Conservation (phyloP, 1,140 invertebrate genomes). For the Drosophila rhopaloa region DNA sequence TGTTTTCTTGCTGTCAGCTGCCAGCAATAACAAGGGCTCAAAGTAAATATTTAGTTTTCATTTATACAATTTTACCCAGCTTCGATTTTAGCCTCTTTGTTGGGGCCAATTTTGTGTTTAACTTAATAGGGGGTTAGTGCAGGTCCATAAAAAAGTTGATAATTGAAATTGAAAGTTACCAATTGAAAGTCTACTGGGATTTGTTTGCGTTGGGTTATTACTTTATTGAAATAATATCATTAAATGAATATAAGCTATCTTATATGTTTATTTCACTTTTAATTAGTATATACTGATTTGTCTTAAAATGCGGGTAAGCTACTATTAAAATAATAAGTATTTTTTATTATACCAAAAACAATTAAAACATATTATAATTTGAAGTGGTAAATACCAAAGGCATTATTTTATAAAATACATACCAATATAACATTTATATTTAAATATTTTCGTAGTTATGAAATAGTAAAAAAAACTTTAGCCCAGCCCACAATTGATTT, state of each 20-base stretch:
- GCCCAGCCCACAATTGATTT: too few species aligned
- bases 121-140: conserved; percentile 57
- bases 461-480: background rate
- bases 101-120: conserved; percentile 53
- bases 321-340: too few species aligned
- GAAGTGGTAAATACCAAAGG: too few species aligned
- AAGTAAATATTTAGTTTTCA: conserved; percentile 82
- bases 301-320: too few species aligned
- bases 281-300: too few species aligned
- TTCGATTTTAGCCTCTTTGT: conserved; percentile 14
- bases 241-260: too few species aligned
- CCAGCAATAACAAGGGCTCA: conserved; percentile 67
- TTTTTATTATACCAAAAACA: too few species aligned
- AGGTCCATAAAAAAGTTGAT: conserved; percentile 38
- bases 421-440: too few species aligned
- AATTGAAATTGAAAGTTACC: conserved; percentile 60
- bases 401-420: too few species aligned
- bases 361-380: too few species aligned
- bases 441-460: background rate
- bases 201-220: background rate
- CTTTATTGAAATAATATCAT: background rate
- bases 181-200: conserved; percentile 4
- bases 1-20: conserved; percentile 53
- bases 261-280: too few species aligned
- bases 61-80: conserved; percentile 68